Evolutionary conservation across 2,113 vertebrate genomes (phyloP).

Genomic region (Sinocyclocheilus maitianheensis): DNA sequence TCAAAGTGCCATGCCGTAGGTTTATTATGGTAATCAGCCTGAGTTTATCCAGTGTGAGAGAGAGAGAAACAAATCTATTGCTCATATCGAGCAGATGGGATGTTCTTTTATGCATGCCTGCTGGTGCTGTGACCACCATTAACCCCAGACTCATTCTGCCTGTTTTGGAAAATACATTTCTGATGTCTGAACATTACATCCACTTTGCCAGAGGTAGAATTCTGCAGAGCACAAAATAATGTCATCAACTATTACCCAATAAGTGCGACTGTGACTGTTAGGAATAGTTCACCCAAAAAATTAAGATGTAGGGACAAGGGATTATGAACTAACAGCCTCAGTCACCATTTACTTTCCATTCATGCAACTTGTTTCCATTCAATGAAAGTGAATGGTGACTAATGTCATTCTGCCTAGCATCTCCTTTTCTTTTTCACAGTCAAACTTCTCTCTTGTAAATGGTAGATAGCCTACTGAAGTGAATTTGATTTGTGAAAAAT

Average conservation of each 20-base stretch:
- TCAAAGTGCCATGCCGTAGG: background rate
- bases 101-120: conserved; percentile 31
- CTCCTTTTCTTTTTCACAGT: background rate
- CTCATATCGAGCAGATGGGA: background rate
- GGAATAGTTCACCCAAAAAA: background rate
- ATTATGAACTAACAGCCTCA: background rate
- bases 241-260: conserved; percentile 19
- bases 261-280: background rate
- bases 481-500: too few relatives aligned
- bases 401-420: background rate
- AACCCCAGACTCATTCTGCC: background rate
- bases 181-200: conserved; percentile 30
- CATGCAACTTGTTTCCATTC: background rate
- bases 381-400: background rate
- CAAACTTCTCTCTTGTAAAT: background rate
- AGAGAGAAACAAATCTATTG: conserved; percentile 33
- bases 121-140: conserved; percentile 35
- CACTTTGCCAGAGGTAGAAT: conserved; percentile 11
- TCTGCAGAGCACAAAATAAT: conserved; percentile 3
- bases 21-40: conserved; percentile 13
- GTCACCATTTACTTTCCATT: background rate
- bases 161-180: conserved; percentile 29
- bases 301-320: background rate
- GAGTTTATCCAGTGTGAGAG: background rate
- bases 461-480: too few relatives aligned